phyloP scores from a whole-genome alignment of 2,888 invertebrate genomes.

The Campaea margaritaria region DNA sequence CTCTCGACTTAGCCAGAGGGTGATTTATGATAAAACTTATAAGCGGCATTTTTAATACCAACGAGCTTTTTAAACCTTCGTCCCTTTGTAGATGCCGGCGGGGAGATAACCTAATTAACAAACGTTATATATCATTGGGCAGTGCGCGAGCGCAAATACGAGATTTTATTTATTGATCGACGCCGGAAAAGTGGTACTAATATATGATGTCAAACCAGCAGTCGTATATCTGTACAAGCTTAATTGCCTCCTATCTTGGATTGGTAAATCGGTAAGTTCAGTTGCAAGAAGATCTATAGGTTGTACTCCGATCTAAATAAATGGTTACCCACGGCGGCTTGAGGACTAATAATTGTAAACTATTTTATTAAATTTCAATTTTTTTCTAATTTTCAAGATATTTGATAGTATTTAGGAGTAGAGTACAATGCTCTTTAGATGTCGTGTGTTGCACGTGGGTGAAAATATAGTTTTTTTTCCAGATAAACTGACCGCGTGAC shows the following conservation, averaged over 20 bases:
- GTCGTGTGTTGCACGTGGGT: too few relatives aligned
- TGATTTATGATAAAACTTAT: constrained; percentile 83
- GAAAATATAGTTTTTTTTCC: too few relatives aligned
- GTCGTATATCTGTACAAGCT: constrained; percentile 7
- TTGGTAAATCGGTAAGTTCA: constrained; percentile 6
- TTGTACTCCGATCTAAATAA: neutral
- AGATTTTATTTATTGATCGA: constrained; percentile 70
- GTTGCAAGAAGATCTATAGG: constrained; percentile 1
- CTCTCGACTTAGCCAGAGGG: constrained; percentile 72
- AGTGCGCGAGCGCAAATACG: constrained; percentile 70
- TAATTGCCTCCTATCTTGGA: constrained; percentile 12
- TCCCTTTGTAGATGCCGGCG: constrained; percentile 80
- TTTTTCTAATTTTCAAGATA: too few relatives aligned
- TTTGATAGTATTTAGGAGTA: too few relatives aligned
- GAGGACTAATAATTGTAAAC: too few relatives aligned
- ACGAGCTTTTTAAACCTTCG: constrained; percentile 73
- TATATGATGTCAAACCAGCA: constrained; percentile 22
- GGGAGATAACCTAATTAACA: constrained; percentile 83
- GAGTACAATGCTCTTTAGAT: too few relatives aligned
- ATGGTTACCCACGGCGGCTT: neutral
- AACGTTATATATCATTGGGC: constrained; percentile 78
- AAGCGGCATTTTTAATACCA: constrained; percentile 82
- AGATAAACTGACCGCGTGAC: too few relatives aligned
- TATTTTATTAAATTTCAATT: too few relatives aligned
- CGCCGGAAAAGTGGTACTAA: constrained; percentile 17